Percentiles rank a stretch among this genome's conserved stretches.
Conservation (phyloP, 2,113 vertebrate species). For the Collichthys lucidus region DNA sequence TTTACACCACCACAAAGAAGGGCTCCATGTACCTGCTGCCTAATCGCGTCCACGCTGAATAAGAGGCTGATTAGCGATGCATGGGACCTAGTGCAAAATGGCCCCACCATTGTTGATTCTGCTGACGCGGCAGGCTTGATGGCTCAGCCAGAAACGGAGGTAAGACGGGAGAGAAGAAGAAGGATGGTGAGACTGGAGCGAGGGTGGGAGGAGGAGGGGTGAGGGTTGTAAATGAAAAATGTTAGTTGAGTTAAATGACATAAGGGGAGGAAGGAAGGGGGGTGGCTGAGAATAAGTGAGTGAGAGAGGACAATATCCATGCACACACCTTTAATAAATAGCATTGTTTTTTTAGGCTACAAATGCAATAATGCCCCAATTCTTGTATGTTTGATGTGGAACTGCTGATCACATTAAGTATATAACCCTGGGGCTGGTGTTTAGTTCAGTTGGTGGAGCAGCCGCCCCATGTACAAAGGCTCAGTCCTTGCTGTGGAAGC, state of each 20-base stretch:
- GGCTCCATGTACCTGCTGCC: slow-evolving; percentile 56
- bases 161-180: background rate
- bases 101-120: slow-evolving; percentile 63
- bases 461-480: too few relatives aligned
- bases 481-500: too few relatives aligned
- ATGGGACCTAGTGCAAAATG: slow-evolving; percentile 56
- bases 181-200: slow-evolving; percentile 9
- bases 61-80: slow-evolving; percentile 73
- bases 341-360: too few relatives aligned
- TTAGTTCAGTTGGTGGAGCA: too few relatives aligned
- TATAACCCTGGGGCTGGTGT: too few relatives aligned
- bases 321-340: background rate
- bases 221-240: slow-evolving; percentile 39
- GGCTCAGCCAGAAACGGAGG: slow-evolving; percentile 22
- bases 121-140: slow-evolving; percentile 64
- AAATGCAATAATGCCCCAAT: too few relatives aligned
- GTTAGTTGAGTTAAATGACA: slow-evolving; percentile 32
- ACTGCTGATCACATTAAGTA: too few relatives aligned
- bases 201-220: background rate
- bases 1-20: slow-evolving; percentile 49
- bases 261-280: background rate
- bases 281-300: background rate
- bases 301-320: background rate
- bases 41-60: slow-evolving; percentile 52
- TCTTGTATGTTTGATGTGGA: too few relatives aligned